phyloP scores from a whole-genome alignment of 2,888 invertebrate species.

The Catocala fraxini region DNA sequence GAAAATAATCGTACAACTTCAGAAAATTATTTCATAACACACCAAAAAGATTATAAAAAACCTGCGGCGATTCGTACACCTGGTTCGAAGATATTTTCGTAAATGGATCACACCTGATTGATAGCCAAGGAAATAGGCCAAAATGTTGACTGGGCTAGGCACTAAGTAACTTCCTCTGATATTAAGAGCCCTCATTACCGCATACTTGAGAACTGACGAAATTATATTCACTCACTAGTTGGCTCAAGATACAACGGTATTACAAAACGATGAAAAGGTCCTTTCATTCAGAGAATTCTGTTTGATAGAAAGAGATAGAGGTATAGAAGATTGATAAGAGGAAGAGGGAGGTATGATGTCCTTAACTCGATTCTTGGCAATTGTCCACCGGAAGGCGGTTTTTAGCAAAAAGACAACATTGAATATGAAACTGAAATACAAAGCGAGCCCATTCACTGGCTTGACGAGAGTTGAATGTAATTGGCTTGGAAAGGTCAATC shows the following conservation, averaged over 20 bases:
- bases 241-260: conserved; percentile 75
- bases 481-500: conserved; percentile 70
- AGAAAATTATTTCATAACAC: conserved; percentile 23
- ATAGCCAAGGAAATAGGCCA: conserved; percentile 49
- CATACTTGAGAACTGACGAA: conserved; percentile 69
- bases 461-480: conserved; percentile 68
- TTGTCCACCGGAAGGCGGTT: conserved; percentile 85
- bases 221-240: conserved; percentile 81
- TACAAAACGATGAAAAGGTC: conserved; percentile 79
- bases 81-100: conserved; percentile 37
- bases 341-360: conserved; percentile 61
- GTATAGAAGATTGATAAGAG: conserved; percentile 48
- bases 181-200: conserved; percentile 63
- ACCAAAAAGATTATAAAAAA: conserved; percentile 34
- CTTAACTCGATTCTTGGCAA: conserved; percentile 82
- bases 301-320: conserved; percentile 59
- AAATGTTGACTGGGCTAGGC: conserved; percentile 25
- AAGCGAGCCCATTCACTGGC: conserved; percentile 77
- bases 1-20: conserved; percentile 10
- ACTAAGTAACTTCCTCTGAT: conserved; percentile 49
- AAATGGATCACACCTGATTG: conserved; percentile 43
- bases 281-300: conserved; percentile 85
- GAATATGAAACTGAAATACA: conserved; percentile 80
- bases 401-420: conserved; percentile 79
- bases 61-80: conserved; percentile 29